Percentiles rank a stretch among this genome's conserved stretches.
Evolutionary conservation across 2,113 vertebrate genomes (phyloP).

Genomic region (Perccottus glenii): DNA sequence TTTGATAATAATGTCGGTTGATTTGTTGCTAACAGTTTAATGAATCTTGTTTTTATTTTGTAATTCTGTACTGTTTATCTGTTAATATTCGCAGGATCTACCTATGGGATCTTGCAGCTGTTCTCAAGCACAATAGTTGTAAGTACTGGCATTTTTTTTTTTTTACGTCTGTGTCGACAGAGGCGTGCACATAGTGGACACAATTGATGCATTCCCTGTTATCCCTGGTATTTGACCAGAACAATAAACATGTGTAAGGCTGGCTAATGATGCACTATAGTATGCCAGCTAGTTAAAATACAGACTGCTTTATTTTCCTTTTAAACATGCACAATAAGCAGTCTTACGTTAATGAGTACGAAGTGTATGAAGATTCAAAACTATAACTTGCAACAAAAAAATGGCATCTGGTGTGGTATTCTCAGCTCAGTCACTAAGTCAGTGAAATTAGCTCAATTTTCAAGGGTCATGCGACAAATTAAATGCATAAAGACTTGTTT

Average conservation of each 20-base stretch:
- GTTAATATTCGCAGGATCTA: constrained; percentile 83
- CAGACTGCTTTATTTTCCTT: not conserved
- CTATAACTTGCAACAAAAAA: not conserved
- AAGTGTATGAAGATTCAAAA: not conserved
- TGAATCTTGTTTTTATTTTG: not conserved
- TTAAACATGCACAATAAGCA: not conserved
- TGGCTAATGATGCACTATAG: constrained; percentile 30
- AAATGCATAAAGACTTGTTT: constrained; percentile 70
- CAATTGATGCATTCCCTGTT: constrained; percentile 37
- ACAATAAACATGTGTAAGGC: constrained; percentile 54
- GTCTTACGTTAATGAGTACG: too few species aligned
- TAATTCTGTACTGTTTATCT: not conserved
- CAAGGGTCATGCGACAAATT: constrained; percentile 76
- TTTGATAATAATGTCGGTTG: too few species aligned
- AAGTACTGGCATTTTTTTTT: constrained; percentile 73
- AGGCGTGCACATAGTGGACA: constrained; percentile 15
- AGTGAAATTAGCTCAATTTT: constrained; percentile 69
- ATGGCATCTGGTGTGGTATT: constrained; percentile 14
- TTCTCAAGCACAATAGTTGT: constrained; percentile 96
- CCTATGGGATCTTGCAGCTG: constrained; percentile 91
- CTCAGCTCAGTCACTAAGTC: constrained; percentile 6
- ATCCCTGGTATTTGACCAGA: constrained; percentile 45
- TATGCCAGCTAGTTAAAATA: constrained; percentile 15
- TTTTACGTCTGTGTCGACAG: constrained; percentile 1
- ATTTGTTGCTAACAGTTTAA: too few species aligned